Base-by-base conservation (phyloP, 2,888 invertebrate species). In the Melipona bicolor region DNA sequence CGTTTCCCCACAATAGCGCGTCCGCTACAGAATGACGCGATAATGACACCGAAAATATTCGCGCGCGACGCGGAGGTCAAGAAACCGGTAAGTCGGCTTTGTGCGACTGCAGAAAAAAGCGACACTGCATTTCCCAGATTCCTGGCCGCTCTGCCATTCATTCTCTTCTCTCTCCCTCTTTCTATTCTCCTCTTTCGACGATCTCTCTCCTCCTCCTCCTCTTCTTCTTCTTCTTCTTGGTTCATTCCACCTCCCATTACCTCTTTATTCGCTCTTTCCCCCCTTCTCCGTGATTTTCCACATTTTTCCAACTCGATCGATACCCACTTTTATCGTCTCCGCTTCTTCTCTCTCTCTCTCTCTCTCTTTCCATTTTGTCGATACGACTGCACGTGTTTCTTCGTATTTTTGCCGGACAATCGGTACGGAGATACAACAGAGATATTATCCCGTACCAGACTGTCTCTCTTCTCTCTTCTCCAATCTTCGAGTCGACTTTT, bases 31-130 rank as follows among this genome's bases (percentile, higher is more conserved):
- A 80, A 80, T 69, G 64, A 74, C 83, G 86, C 87, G 91, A 85
- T 79, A 85, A 87, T 83, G 86, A 88, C 80, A 80, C 90, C 88
- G 88, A 90, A 93, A 92, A 92, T 92, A 93, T 92, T 91, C 89
- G 81, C 85, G 85, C 87, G 86, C 90, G 88, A 89, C 90, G 43
- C 43, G 89, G 91, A 91, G 90, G 87, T 90, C 88, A 90, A 91
- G 90, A 91, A 92, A 91, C 90, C 90, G 90, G 90, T 90, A 91
- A 91, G 88, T 87, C 88, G 83, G 78, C 87, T 78, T 73, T 27
- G 83, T 72, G 43, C 72, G 68, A 32, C 61, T 59, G 71, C 21
- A 52, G 4, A 75, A 75, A 79, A 79, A 74, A 82, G 65, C 54
- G 74, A 50, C 43, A n/a, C 76, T 54, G 74, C 79, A 79, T 84